A percentile compares a stretch with the other conserved stretches of the same genome.
phyloP scores from a whole-genome alignment of 53 echinoderm and acorn worm species.

The Patiria pectinifera region DNA sequence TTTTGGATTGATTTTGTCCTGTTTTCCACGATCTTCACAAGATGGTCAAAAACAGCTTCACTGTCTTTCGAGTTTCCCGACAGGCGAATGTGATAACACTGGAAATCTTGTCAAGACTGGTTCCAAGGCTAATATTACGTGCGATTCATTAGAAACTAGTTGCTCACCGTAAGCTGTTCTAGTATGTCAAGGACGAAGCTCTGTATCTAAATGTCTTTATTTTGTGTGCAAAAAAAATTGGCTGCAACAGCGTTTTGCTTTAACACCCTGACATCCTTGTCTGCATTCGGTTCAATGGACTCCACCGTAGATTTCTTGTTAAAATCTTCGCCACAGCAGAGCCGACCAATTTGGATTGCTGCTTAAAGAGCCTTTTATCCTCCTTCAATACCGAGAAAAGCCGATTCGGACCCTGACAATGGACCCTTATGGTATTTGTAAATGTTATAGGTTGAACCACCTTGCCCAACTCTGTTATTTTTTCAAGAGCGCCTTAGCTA shows the following conservation, averaged over 20 bases:
- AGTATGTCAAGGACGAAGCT: slow-evolving; percentile 12
- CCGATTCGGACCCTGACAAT: not conserved
- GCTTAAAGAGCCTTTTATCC: too few relatives aligned
- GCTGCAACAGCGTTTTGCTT: too few relatives aligned
- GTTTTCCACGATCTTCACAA: not conserved
- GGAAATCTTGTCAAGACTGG: not conserved
- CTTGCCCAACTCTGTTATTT: not conserved
- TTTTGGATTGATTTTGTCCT: not conserved
- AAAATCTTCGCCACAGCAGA: too few relatives aligned
- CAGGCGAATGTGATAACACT: not conserved
- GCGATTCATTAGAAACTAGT: not conserved
- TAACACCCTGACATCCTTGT: too few relatives aligned
- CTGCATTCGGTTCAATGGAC: too few relatives aligned
- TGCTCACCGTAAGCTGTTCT: not conserved
- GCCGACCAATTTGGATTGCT: too few relatives aligned
- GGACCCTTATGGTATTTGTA: not conserved
- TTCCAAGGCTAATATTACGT: not conserved
- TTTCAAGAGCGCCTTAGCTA: not conserved
- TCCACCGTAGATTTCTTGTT: too few relatives aligned
- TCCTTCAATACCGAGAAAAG: not conserved
- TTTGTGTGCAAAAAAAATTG: not conserved
- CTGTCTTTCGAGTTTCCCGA: not conserved
- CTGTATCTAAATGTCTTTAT: not conserved
- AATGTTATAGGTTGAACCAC: not conserved
- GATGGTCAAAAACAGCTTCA: not conserved